Conservation (phyloP, 2,888 invertebrate genomes). For the Amblyjoppa proteus region DNA sequence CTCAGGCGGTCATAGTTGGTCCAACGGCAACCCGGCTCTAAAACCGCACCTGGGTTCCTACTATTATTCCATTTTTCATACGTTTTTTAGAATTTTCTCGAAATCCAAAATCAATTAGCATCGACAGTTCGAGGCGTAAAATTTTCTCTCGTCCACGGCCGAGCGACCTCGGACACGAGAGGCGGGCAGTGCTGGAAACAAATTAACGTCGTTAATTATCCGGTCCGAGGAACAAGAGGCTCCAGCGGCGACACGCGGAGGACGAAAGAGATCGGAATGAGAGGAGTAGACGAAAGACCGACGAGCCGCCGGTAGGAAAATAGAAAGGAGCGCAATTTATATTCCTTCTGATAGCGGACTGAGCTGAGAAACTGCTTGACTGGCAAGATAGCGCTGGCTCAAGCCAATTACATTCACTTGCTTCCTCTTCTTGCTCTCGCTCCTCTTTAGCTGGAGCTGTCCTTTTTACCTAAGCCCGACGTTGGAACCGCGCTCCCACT, state of each 20-base stretch:
- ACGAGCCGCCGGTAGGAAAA: conserved; percentile 72
- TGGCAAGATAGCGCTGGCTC: conserved; percentile 81
- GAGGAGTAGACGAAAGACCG: conserved; percentile 49
- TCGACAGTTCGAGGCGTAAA: background rate
- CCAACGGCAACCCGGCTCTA: too few relatives aligned
- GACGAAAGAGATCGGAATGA: conserved; percentile 42
- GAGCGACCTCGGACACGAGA: conserved; percentile 3
- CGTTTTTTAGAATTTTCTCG: background rate
- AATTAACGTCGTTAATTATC: conserved; percentile 80
- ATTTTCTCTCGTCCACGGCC: background rate
- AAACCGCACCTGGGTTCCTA: too few relatives aligned
- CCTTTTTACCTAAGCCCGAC: conserved; percentile 70
- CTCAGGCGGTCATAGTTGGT: too few relatives aligned
- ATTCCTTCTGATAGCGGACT: conserved; percentile 82
- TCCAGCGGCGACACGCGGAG: conserved; percentile 45
- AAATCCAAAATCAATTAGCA: background rate
- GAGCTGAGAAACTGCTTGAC: conserved; percentile 83
- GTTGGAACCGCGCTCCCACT: background rate
- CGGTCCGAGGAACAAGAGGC: conserved; percentile 53
- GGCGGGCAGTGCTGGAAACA: conserved; percentile 75
- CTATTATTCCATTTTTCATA: background rate
- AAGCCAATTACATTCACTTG: conserved; percentile 84
- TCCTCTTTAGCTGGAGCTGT: conserved; percentile 71
- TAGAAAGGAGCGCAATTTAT: conserved; percentile 81
- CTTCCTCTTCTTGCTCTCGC: conserved; percentile 74